phyloP scores from a whole-genome alignment of 2,113 vertebrate genomes.

The Menidia beryllina region DNA sequence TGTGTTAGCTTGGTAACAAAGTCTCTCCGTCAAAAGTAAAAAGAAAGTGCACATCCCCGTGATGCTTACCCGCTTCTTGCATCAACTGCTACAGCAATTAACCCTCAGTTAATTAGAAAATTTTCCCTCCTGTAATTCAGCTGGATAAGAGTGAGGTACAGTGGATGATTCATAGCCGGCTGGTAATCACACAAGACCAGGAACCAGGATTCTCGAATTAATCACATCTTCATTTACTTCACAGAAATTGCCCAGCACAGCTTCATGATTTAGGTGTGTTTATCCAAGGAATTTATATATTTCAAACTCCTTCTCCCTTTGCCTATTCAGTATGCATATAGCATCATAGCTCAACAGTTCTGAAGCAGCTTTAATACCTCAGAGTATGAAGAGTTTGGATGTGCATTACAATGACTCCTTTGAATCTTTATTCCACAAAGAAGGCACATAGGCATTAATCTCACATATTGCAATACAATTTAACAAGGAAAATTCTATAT shows the following conservation, averaged over 20 bases:
- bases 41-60: slow-evolving; percentile 33
- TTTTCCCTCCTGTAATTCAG: slow-evolving; percentile 58
- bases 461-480: slow-evolving; percentile 6
- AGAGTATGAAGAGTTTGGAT: slow-evolving; percentile 17
- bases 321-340: slow-evolving; percentile 40
- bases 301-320: slow-evolving; percentile 27
- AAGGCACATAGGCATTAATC: slow-evolving; percentile 5
- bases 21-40: slow-evolving; percentile 28
- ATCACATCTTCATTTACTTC: slow-evolving; percentile 73
- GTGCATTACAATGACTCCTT: slow-evolving; percentile 33
- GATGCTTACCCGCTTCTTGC: slow-evolving; percentile 48
- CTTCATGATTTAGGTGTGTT: slow-evolving; percentile 70
- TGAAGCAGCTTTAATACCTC: slow-evolving; percentile 34
- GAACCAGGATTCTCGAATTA: slow-evolving; percentile 63
- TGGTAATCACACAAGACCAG: slow-evolving; percentile 75
- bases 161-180: slow-evolving; percentile 69
- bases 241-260: slow-evolving; percentile 66
- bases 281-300: slow-evolving; percentile 61
- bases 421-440: slow-evolving; percentile 15
- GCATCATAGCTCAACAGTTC: slow-evolving; percentile 45
- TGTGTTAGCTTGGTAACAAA: not conserved
- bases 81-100: slow-evolving; percentile 70
- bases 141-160: slow-evolving; percentile 59
- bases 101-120: slow-evolving; percentile 79
- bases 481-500: not conserved